Evolutionary conservation across 2,113 vertebrate genomes (phyloP).

Genomic region (Engraulis encrasicolus): DNA sequence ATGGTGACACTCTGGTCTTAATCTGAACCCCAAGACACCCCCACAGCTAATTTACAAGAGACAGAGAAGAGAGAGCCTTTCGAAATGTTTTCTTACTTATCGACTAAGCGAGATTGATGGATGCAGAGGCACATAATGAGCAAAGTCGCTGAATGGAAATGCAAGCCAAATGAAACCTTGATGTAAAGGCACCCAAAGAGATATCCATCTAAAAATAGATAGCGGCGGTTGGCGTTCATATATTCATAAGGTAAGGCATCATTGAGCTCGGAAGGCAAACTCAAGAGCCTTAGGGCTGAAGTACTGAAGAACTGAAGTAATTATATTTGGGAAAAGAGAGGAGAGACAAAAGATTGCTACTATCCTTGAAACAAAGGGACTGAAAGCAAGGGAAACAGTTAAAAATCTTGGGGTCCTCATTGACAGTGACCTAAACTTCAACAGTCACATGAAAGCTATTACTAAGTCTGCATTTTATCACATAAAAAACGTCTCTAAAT

Average conservation of each 20-base stretch:
- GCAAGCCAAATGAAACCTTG: neutral
- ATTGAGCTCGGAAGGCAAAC: slow-evolving; percentile 22
- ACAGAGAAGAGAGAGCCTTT: neutral
- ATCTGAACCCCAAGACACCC: neutral
- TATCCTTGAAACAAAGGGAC: too few relatives aligned
- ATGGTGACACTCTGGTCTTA: neutral
- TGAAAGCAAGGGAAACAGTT: too few relatives aligned
- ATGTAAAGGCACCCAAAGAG: slow-evolving; percentile 32
- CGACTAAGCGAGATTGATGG: slow-evolving; percentile 13
- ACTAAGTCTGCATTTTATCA: too few relatives aligned
- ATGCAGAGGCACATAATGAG: neutral
- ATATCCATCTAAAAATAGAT: slow-evolving; percentile 32
- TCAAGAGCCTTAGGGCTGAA: slow-evolving; percentile 32
- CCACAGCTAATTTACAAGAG: neutral
- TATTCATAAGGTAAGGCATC: slow-evolving; percentile 29
- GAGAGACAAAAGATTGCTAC: too few relatives aligned
- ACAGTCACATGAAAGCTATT: too few relatives aligned
- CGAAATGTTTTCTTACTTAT: slow-evolving; percentile 13
- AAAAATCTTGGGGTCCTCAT: too few relatives aligned
- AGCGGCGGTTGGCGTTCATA: slow-evolving; percentile 36
- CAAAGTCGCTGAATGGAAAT: slow-evolving; percentile 4
- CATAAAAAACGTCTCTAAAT: too few relatives aligned
- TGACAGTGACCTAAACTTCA: too few relatives aligned
- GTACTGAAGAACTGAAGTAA: too few relatives aligned
- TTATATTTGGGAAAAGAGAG: too few relatives aligned